Percentiles rank a stretch among this genome's conserved stretches.
phyloP scores from a whole-genome alignment of 2,888 invertebrate species.

The Ichneumon xanthorius region DNA sequence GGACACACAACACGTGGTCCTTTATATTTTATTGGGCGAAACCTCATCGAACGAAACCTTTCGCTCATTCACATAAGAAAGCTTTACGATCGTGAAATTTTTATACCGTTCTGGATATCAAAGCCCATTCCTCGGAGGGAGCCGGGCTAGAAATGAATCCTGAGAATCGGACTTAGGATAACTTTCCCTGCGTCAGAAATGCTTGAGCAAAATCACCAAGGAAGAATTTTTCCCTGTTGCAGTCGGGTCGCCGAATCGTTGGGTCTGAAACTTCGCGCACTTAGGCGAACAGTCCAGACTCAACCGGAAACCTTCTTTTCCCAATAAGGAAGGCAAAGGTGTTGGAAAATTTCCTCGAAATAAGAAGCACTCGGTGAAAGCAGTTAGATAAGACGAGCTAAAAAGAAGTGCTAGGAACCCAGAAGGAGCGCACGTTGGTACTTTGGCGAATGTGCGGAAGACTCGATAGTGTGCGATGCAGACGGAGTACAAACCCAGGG shows the following conservation, averaged over 20 bases:
- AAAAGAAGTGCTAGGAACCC: not conserved
- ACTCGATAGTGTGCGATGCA: constrained; percentile 33
- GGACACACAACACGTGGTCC: constrained; percentile 4
- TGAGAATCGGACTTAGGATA: not conserved
- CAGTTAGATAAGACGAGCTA: not conserved
- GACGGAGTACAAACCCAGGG: constrained; percentile 36
- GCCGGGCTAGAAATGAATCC: not conserved
- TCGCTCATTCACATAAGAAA: constrained; percentile 3
- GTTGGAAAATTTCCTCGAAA: constrained; percentile 51
- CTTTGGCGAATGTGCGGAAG: constrained; percentile 23
- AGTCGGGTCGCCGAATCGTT: not conserved
- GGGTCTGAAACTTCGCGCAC: not conserved
- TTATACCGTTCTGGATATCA: not conserved
- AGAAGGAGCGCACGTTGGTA: constrained; percentile 3
- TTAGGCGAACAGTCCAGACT: not conserved
- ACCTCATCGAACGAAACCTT: constrained; percentile 42
- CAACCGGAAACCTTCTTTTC: not conserved
- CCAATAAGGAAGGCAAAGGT: not conserved
- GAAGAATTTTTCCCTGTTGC: not conserved
- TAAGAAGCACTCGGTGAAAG: constrained; percentile 22
- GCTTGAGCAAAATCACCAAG: not conserved
- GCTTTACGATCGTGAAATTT: not conserved
- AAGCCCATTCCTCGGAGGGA: not conserved
- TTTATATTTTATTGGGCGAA: constrained; percentile 28
- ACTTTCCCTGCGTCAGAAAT: not conserved